Conservation (phyloP, 2,888 invertebrate genomes). For the Polydesmus complanatus region DNA sequence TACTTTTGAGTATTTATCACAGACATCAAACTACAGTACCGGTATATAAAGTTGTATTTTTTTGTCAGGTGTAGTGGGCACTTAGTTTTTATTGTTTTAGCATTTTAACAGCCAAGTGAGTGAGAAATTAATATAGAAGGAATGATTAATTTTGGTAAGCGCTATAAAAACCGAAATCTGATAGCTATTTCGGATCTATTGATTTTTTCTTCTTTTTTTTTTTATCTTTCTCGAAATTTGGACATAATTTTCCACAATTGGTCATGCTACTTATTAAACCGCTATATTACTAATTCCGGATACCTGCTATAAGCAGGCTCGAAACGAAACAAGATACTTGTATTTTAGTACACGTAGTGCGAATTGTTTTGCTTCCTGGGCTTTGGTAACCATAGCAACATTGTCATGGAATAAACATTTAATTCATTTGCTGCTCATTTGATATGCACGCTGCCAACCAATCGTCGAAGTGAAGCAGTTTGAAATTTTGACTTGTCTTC, state of each 20-base stretch:
- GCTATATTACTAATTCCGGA: neutral
- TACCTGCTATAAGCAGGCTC: neutral
- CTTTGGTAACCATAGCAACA: constrained; percentile 7
- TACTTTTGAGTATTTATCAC: too few relatives aligned
- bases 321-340: neutral
- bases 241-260: neutral
- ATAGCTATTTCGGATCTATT: neutral
- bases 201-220: too few relatives aligned
- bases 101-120: too few relatives aligned
- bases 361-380: constrained; percentile 8
- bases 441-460: constrained; percentile 6
- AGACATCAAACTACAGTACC: too few relatives aligned
- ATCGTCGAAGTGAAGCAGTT: constrained; percentile 8
- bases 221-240: neutral
- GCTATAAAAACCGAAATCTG: neutral
- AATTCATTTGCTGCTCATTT: constrained; percentile 11
- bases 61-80: too few relatives aligned
- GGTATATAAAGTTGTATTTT: too few relatives aligned
- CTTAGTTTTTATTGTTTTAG: too few relatives aligned
- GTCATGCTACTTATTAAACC: neutral
- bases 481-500: constrained; percentile 3
- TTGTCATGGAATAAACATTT: constrained; percentile 12
- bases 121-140: too few relatives aligned
- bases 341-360: neutral
- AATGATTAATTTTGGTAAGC: too few relatives aligned